Base-by-base conservation (phyloP, 1,140 invertebrate genomes). In the Archivesica marissinica region DNA sequence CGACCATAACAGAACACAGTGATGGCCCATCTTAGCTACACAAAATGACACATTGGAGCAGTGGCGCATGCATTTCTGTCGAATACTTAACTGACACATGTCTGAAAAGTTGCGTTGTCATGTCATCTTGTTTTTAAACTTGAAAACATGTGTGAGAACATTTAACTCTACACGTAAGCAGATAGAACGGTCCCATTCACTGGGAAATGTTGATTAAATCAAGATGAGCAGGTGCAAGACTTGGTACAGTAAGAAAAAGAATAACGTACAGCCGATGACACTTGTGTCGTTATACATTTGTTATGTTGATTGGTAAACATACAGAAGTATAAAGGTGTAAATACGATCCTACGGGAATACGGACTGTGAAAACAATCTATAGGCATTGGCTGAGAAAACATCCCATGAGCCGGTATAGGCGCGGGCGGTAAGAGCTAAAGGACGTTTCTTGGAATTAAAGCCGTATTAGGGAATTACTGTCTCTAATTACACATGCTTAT, bases 311-410 rank as follows among this genome's bases (percentile, higher is more conserved):
- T 72, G 35, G n/a, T 47, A 23, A 3, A 4, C 44, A 11, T 30
- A 72, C 68, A 33, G 25, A 72, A 72, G 41, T 47, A 47, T 50
- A 72, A 20, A 72, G 68, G 68, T 72, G 68, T 52, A 47, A 50
- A 50, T 72, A 47, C n/a, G 25, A 1, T 30, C 68, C 41, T 17
- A 4, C 9, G 68, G 41, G 68, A 70, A 33, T 30, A 33, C 41
- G n/a, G 23, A 72, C 41, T 50, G 68, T 47, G 41, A 72, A 50
- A 72, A 72, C 68, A 72, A 72, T 72, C 68, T 33, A 72, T 4
- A 52, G 41, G 20, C 41, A 33, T 72, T 47, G 41, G 68, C 39
- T 47, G 68, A 1, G 2, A 72, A 23, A 72, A 23, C 68, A n/a
- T 47, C 68, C 3, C 17, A 25, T 15, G 68, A 33, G 23, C 44